phyloP scores from a whole-genome alignment of 2,797 vertebrate species.

The Labroides dimidiatus region DNA sequence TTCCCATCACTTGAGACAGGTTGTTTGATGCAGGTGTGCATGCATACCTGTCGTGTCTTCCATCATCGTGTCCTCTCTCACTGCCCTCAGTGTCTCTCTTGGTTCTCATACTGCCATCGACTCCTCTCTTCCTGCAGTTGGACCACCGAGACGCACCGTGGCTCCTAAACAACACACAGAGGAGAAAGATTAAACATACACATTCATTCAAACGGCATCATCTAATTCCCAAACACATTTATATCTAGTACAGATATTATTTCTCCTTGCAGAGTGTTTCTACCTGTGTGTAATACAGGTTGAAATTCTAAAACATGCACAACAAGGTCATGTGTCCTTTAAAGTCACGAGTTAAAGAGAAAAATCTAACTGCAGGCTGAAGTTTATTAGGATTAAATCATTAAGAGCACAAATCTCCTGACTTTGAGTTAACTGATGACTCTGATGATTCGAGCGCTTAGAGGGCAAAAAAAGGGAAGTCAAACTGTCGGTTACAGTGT shows the following conservation, averaged over 20 bases:
- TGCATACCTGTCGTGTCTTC: slow-evolving; percentile 63
- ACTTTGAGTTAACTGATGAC: too few species aligned
- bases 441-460: too few species aligned
- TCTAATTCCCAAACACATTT: not conserved
- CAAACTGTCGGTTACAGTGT: too few species aligned
- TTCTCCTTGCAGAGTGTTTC: too few species aligned
- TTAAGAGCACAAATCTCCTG: too few species aligned
- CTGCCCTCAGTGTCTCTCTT: slow-evolving; percentile 12
- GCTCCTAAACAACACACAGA: slow-evolving; percentile 21
- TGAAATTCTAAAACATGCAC: not conserved
- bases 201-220: too few species aligned
- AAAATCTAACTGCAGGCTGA: too few species aligned
- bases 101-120: slow-evolving; percentile 66
- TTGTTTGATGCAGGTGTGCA: not conserved
- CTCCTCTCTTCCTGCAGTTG: slow-evolving; percentile 70
- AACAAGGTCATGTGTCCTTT: not conserved
- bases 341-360: too few species aligned
- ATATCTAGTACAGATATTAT: too few species aligned
- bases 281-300: too few species aligned
- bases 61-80: not conserved
- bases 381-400: too few species aligned
- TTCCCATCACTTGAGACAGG: not conserved
- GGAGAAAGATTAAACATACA: not conserved
- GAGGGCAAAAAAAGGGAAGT: too few species aligned
- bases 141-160: slow-evolving; percentile 58